Evolutionary conservation across 1,140 invertebrate genomes (phyloP), one percentile per base, ranked within the genome.

Genomic region (Prorops nasuta): DNA sequence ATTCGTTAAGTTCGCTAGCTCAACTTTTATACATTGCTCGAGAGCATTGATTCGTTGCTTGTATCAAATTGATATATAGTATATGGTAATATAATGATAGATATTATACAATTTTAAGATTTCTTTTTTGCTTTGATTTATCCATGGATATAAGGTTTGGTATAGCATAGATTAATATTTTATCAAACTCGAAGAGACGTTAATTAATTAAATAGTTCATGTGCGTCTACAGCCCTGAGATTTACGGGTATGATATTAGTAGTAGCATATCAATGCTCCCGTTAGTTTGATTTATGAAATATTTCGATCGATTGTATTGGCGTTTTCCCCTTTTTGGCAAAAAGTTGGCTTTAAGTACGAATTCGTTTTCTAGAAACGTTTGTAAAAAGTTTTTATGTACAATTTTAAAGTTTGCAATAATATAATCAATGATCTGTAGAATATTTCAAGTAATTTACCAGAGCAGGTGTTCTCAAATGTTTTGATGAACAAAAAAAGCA

Each of bases 41-140:
- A 54, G 24, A 54, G 24, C 53, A 42, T 55, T 22, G 49, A 52
- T 17, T 46, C 34, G 32, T 20, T 20, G 28, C 42, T 51, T 54
- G n/a, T n/a, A n/a, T n/a, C n/a, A n/a, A n/a, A n/a, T n/a, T n/a
- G n/a, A n/a, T n/a, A n/a, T n/a, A n/a, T n/a, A n/a, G n/a, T n/a
- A n/a, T n/a, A n/a, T n/a, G n/a, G n/a, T n/a, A n/a, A n/a, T n/a
- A n/a, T n/a, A n/a, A n/a, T n/a, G n/a, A n/a, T n/a, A n/a, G n/a
- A n/a, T n/a, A n/a, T n/a, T n/a, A n/a, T n/a, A n/a, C n/a, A n/a
- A n/a, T n/a, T n/a, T n/a, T n/a, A n/a, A n/a, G n/a, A n/a, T n/a
- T n/a, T n/a, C n/a, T n/a, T n/a, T n/a, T n/a, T n/a, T n/a, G n/a
- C n/a, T n/a, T n/a, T n/a, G n/a, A n/a, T n/a, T n/a, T n/a, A n/a